These are phyloP conservation scores for Iselma pallidipennis DNA, from an alignment of 2,888 invertebrate genomes.

Conservation along the genomic window DNA sequence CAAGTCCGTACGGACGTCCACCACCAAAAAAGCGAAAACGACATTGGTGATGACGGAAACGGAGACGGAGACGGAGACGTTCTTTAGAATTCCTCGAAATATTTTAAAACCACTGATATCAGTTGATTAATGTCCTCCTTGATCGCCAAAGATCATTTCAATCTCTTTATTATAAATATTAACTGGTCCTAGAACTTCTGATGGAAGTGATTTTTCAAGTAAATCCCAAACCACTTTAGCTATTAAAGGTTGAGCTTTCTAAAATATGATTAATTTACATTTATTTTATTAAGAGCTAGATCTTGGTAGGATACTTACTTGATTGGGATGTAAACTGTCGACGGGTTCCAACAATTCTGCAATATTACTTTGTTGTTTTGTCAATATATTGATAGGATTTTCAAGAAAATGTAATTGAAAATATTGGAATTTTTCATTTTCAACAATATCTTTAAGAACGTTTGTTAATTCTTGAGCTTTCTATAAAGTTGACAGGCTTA, in stretches of 20 bases:
- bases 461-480: constrained; percentile 35
- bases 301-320: constrained; percentile 32
- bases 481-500: constrained; percentile 29
- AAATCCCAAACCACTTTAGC: constrained; percentile 42
- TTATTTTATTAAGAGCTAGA: neutral
- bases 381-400: constrained; percentile 40
- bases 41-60: too few relatives aligned
- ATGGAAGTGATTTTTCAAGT: constrained; percentile 41
- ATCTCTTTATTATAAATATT: constrained; percentile 54
- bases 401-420: constrained; percentile 41
- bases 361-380: constrained; percentile 34
- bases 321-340: constrained; percentile 47
- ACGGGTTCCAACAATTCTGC: constrained; percentile 44
- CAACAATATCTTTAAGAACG: constrained; percentile 38
- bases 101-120: too few relatives aligned
- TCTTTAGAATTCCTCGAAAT: too few relatives aligned
- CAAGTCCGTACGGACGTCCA: too few relatives aligned
- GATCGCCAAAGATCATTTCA: constrained; percentile 52
- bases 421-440: constrained; percentile 33
- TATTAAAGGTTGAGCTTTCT: constrained; percentile 42
- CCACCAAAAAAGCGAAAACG: too few relatives aligned
- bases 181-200: constrained; percentile 48
- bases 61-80: too few relatives aligned
- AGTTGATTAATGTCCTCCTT: constrained; percentile 50
- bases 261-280: constrained; percentile 7